Percentiles rank a stretch among this genome's conserved stretches.
Conservation (phyloP, 1,140 invertebrate genomes). For the Anadara kagoshimensis region DNA sequence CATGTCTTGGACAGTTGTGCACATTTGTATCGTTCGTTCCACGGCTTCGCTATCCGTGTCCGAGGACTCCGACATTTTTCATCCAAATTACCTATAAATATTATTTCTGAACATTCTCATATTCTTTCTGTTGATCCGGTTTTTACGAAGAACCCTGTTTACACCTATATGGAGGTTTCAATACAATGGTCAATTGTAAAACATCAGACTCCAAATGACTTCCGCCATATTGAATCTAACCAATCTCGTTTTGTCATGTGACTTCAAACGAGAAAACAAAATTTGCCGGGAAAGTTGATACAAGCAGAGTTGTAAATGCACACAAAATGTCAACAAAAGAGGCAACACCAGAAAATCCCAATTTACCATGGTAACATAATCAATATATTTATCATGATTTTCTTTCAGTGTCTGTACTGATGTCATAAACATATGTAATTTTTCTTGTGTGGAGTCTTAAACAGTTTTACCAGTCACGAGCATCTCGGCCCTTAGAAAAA, state of each 20-base stretch:
- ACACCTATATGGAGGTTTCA: conserved; percentile 11
- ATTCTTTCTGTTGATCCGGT: conserved; percentile 18
- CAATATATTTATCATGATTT: background rate
- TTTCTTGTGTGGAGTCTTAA: too few species aligned
- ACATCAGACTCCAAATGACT: conserved; percentile 38
- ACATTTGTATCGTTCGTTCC: conserved; percentile 67
- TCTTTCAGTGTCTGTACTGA: too few species aligned
- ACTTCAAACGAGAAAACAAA: conserved; percentile 29
- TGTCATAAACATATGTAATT: too few species aligned
- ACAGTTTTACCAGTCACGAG: too few species aligned
- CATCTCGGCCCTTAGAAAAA: too few species aligned
- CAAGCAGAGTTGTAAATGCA: background rate
- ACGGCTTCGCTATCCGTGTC: conserved; percentile 63
- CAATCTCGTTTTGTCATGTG: conserved; percentile 41
- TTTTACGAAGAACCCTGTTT: conserved; percentile 7
- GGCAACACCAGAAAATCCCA: conserved; percentile 30
- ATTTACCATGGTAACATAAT: conserved; percentile 56
- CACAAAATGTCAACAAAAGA: conserved; percentile 32
- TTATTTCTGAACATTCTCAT: conserved; percentile 42
- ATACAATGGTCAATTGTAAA: conserved; percentile 18
- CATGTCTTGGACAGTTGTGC: conserved; percentile 85
- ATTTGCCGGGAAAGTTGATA: conserved; percentile 30
- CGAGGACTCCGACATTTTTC: conserved; percentile 62
- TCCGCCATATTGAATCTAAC: conserved; percentile 37
- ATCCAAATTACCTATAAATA: conserved; percentile 38